phyloP scores from a whole-genome alignment of 2,797 vertebrate genomes.

The Tiaroga cobitis region DNA sequence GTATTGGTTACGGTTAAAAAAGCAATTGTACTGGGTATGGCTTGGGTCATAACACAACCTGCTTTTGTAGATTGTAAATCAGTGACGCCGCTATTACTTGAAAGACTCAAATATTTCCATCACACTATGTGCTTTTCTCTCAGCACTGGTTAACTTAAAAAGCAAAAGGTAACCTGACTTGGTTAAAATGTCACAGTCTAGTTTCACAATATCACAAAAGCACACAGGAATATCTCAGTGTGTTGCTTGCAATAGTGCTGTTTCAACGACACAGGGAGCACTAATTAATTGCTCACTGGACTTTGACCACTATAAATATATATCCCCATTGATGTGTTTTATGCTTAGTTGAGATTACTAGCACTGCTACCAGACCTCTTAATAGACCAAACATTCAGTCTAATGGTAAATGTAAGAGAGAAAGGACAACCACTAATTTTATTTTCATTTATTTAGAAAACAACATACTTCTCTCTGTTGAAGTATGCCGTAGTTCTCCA shows the following conservation, averaged over 20 bases:
- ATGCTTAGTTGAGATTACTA: slow-evolving; percentile 15
- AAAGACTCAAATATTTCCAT: slow-evolving; percentile 12
- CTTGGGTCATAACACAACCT: neutral
- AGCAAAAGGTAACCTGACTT: slow-evolving; percentile 46
- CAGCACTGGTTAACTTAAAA: slow-evolving; percentile 31
- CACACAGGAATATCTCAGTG: slow-evolving; percentile 22
- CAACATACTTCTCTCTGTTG: neutral
- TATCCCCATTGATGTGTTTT: neutral
- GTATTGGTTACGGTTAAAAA: neutral
- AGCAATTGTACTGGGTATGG: neutral
- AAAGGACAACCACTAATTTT: neutral
- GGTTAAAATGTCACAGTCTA: slow-evolving; percentile 53
- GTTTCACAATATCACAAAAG: slow-evolving; percentile 30
- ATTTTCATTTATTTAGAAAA: neutral
- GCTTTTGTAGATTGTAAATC: slow-evolving; percentile 30
- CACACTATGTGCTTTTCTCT: slow-evolving; percentile 13
- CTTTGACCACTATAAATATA: slow-evolving; percentile 35
- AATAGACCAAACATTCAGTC: neutral
- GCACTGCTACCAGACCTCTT: neutral
- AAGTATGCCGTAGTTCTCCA: neutral
- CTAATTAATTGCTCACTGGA: slow-evolving; percentile 51
- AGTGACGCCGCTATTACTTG: neutral
- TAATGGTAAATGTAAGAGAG: neutral
- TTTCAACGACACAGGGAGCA: slow-evolving; percentile 45
- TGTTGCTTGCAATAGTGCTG: slow-evolving; percentile 43